phyloP scores from a whole-genome alignment of 2,888 invertebrate species.

The Neoaliturus tenellus region DNA sequence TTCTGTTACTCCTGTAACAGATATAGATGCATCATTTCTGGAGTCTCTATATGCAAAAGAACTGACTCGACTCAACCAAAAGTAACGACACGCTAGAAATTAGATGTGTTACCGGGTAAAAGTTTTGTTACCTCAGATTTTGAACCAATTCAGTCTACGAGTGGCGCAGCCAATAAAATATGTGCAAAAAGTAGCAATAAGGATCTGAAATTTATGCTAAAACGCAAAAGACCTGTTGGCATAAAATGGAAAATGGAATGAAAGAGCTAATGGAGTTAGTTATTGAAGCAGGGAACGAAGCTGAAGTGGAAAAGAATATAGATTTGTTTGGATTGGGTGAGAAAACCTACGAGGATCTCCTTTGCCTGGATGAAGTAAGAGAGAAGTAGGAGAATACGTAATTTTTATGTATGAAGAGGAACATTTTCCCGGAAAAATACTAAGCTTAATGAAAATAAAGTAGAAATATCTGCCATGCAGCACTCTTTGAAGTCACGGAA shows the following conservation, averaged over 20 bases:
- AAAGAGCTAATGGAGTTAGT: conserved; percentile 9
- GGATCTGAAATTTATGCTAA: background rate
- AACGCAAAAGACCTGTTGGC: background rate
- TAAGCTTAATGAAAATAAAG: background rate
- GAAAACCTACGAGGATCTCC: background rate
- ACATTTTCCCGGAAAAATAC: background rate
- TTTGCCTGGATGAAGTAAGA: conserved; percentile 3
- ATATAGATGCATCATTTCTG: background rate
- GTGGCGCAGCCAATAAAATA: background rate
- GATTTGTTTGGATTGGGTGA: background rate
- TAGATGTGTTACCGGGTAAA: background rate
- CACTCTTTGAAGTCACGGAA: background rate
- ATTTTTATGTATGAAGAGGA: background rate
- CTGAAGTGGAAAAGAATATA: conserved; percentile 10
- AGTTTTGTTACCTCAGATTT: background rate
- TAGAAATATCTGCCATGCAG: conserved; percentile 18
- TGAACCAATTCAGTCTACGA: background rate
- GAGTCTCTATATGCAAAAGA: background rate
- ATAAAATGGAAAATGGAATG: background rate
- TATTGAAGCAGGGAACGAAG: background rate
- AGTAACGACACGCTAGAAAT: background rate
- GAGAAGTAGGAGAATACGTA: background rate
- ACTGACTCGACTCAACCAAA: background rate
- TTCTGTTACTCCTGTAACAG: background rate
- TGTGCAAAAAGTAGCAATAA: background rate